Base-by-base conservation (phyloP, 2,113 vertebrate genomes). In the Sebastes schlegelii region DNA sequence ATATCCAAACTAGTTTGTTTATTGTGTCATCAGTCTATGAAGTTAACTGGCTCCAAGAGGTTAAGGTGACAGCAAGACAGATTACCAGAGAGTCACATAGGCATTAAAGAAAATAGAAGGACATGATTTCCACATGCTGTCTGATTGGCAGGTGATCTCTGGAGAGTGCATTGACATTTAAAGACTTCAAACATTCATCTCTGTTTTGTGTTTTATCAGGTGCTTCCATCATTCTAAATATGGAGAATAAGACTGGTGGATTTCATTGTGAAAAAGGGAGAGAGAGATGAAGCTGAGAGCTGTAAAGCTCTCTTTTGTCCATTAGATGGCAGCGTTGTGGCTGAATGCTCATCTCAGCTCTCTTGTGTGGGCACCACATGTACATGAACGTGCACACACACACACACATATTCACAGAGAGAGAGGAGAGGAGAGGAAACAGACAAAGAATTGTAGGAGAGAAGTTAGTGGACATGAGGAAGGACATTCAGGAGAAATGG, bases 301-400 rank as follows among this genome's bases (percentile, higher is more conserved):
- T 88, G 88, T 9, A 64, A 13, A 64, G 16, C 2, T 1, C 6
- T 0, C 0, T 0, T 0, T 23, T 74, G 48, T 4, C 90, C 91
- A 70, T 6, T 8, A 82, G 91, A 78, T 80, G 91, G 88, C 82
- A 85, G 88, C 51, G 79, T 79, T 85, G 83, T 19, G 42, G 40
- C 76, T 72, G 7, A 46, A 76, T 48, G 40, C 21, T 67, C 49
- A 8, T 57, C 63, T 70, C 26, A 26, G 40, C 8, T 1, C 8
- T 48, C 4, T 2, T 17, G 48, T 16, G 17, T 70, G 23, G 21
- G 5, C 49, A 1, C 42, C 65, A 40, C 4, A 57, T 58, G 67
- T n/a, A 49, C 60, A 13, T 4, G 43, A 54, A 6, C 16, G 5
- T 45, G 40, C 55, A 54, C 45, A 63, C 61, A 23, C 48, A 40